Percentiles rank a stretch among this genome's conserved stretches.
Evolutionary conservation across 53 echinoderm and acorn worm species (phyloP).

Genomic region (Temnopleurus reevesii): DNA sequence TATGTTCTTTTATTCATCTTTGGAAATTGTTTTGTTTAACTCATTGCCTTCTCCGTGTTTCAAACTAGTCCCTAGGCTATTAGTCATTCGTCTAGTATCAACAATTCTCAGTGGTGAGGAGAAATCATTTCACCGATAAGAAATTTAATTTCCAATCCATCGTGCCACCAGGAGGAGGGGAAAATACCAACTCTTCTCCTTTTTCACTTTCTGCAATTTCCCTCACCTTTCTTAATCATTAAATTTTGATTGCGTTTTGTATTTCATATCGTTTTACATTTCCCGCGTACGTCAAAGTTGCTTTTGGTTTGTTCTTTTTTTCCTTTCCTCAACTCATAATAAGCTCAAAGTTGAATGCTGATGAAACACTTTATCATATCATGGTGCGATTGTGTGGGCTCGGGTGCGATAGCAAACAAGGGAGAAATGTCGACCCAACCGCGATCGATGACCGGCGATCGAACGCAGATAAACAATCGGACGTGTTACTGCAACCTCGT

Average conservation of each 20-base stretch:
- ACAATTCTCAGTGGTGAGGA: slow-evolving; percentile 52
- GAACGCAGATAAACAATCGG: slow-evolving; percentile 55
- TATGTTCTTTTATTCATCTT: background rate
- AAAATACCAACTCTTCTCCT: background rate
- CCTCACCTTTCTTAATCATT: slow-evolving; percentile 34
- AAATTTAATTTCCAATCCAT: slow-evolving; percentile 51
- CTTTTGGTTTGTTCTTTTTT: slow-evolving; percentile 20
- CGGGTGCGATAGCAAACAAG: slow-evolving; percentile 8
- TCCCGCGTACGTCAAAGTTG: slow-evolving; percentile 16
- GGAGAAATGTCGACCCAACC: background rate
- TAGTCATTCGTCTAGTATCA: slow-evolving; percentile 33
- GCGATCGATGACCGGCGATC: slow-evolving; percentile 39
- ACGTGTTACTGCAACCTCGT: slow-evolving; percentile 45
- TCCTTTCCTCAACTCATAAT: background rate
- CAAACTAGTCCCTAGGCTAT: slow-evolving; percentile 40
- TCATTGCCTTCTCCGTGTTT: slow-evolving; percentile 23
- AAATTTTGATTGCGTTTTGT: slow-evolving; percentile 49
- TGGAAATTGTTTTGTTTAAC: background rate
- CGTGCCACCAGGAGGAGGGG: slow-evolving; percentile 16
- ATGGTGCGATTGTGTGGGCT: background rate
- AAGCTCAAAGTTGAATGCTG: background rate
- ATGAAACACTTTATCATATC: slow-evolving; percentile 52
- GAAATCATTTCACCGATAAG: slow-evolving; percentile 27
- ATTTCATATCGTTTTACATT: slow-evolving; percentile 36
- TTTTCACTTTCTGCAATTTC: slow-evolving; percentile 7